Base-by-base conservation (phyloP, 2,888 invertebrate genomes). In the Cetonia aurata region DNA sequence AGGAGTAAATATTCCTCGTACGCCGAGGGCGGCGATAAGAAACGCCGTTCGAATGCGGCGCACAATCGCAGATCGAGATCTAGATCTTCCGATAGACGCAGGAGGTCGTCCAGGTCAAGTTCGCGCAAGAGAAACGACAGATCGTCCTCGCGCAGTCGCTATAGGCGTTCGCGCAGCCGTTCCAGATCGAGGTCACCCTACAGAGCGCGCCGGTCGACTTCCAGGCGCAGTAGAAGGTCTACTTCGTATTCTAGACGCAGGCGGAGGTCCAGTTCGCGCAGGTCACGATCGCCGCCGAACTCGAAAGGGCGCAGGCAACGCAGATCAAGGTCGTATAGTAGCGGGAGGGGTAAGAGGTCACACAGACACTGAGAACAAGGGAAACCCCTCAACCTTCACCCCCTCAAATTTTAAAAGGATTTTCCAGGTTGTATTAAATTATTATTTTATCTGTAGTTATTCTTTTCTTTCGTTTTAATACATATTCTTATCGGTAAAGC, bases 301-400 rank as follows among this genome's bases (percentile, higher is more conserved):
- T 71, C 73, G n/a, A 71, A 75, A 41, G 65, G 74, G 13, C 75
- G 75, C 41, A 72, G 73, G 50, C 71, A 75, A 3, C 74, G 76
- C 33, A 73, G 79, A 70, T 77, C 77, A 59, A 60, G 78, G 67
- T 77, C 78, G 57, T 76, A 74, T 60, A 77, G 79, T 69, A 77
- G 74, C 70, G 74, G 78, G 69, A 79, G 78, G 76, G 77, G 78
- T 77, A 80, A 79, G 77, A 79, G 79, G 74, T 77, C 77, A 70
- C 76, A 75, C 71, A 79, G 79, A 75, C 77, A 79, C 72, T 80
- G 78, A 77, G 62, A 62, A 25, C 25, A 25, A n/a, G 25, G 25
- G 25, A 25, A 25, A 25, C 25, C 25, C 25, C 25, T 25, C 25
- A 25, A 25, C 25, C 25, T 25, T 48, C 62, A 73, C 56, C 65